phyloP scores from a whole-genome alignment of 2,113 vertebrate genomes.

The Neofelis nebulosa region DNA sequence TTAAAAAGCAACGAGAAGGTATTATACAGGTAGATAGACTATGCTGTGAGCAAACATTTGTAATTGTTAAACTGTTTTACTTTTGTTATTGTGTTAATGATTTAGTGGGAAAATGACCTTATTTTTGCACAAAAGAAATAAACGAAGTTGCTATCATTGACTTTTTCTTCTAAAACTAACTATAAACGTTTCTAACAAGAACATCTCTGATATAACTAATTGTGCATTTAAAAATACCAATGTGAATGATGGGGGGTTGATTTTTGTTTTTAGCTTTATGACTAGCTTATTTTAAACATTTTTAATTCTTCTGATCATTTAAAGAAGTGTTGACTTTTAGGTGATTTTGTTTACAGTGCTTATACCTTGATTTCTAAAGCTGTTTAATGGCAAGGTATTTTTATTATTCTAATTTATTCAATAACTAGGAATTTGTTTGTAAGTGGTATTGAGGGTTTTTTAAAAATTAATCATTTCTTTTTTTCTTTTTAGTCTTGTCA shows the following conservation, averaged over 20 bases:
- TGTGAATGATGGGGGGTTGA: not conserved
- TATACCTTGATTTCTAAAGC: not conserved
- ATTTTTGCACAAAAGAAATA: slow-evolving; percentile 56
- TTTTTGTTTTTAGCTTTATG: slow-evolving; percentile 41
- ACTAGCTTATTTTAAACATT: slow-evolving; percentile 28
- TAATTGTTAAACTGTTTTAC: slow-evolving; percentile 45
- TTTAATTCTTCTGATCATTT: slow-evolving; percentile 39
- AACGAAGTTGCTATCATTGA: slow-evolving; percentile 58
- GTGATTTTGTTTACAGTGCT: not conserved
- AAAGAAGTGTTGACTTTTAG: slow-evolving; percentile 19
- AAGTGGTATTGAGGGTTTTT: not conserved
- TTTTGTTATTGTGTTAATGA: slow-evolving; percentile 56
- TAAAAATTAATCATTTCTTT: not conserved
- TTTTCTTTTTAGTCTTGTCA: not conserved
- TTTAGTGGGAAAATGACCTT: slow-evolving; percentile 56
- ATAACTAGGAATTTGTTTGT: slow-evolving; percentile 9
- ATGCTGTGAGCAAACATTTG: slow-evolving; percentile 49
- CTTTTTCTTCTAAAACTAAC: slow-evolving; percentile 58
- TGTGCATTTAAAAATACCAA: slow-evolving; percentile 43
- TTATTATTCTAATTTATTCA: slow-evolving; percentile 41
- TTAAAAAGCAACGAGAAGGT: slow-evolving; percentile 40
- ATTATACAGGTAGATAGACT: slow-evolving; percentile 39
- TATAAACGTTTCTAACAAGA: slow-evolving; percentile 58
- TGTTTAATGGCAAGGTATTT: not conserved
- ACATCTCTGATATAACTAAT: slow-evolving; percentile 17